phyloP scores from a whole-genome alignment of 2,888 invertebrate genomes.

The Odontomyia ornata region DNA sequence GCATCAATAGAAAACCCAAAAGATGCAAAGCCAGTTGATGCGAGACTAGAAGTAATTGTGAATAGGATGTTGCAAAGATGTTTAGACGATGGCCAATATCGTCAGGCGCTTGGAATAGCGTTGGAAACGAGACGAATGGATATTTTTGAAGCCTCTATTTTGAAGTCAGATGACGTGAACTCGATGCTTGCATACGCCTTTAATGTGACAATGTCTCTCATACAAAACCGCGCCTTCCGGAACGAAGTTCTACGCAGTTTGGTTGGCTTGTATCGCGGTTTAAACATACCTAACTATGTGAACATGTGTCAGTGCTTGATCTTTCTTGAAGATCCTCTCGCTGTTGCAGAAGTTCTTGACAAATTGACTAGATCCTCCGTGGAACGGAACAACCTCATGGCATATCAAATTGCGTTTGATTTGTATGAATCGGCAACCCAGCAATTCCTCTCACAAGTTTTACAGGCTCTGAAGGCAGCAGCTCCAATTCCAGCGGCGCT shows the following conservation, averaged over 20 bases:
- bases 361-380: conserved; percentile 79
- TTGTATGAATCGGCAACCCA: conserved; percentile 99
- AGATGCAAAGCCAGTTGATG: conserved; percentile 76
- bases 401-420: conserved; percentile 99
- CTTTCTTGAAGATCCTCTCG: conserved; percentile 91
- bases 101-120: conserved; percentile 95
- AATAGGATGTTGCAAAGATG: conserved; percentile 98
- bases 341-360: conserved; percentile 92
- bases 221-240: conserved; percentile 93
- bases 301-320: conserved; percentile 99
- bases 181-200: conserved; percentile 95
- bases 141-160: conserved; percentile 91
- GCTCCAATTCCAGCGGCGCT: conserved; percentile 83
- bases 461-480: conserved; percentile 82
- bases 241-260: conserved; percentile 88
- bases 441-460: conserved; percentile 89
- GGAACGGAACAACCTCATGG: conserved; percentile 88
- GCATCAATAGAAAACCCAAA: conserved; percentile 75
- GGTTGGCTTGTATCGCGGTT: conserved; percentile 87
- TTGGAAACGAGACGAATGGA: conserved; percentile 97
- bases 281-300: conserved; percentile 94
- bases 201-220: conserved; percentile 94
- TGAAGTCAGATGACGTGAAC: conserved; percentile 88
- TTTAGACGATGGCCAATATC: conserved; percentile 91
- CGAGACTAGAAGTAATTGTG: conserved; percentile 89